Evolutionary conservation across 2,113 vertebrate species (phyloP).

Genomic region (Gavia stellata): DNA sequence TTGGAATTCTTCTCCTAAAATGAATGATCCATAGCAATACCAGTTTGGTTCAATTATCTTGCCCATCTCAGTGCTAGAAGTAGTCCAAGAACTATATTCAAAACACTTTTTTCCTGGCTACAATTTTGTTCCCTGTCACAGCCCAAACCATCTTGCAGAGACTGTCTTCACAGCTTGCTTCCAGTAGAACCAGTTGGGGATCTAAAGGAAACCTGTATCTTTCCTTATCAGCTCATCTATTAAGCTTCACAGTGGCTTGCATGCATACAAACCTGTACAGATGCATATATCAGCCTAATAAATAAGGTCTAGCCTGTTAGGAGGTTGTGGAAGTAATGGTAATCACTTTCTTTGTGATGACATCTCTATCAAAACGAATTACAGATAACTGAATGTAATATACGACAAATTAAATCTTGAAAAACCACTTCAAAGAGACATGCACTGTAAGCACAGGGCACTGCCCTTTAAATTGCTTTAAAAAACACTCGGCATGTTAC

Average conservation of each 20-base stretch:
- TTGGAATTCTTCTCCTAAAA: not conserved
- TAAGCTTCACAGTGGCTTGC: not conserved
- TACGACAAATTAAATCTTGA: not conserved
- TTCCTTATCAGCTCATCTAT: not conserved
- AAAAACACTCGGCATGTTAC: not conserved
- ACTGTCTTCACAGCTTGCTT: not conserved
- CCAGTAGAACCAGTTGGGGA: not conserved
- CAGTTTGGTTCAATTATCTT: not conserved
- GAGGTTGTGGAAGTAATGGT: not conserved
- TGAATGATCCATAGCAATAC: not conserved
- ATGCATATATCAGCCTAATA: not conserved
- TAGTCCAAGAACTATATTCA: not conserved
- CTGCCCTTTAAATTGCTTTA: not conserved
- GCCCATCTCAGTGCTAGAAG: not conserved
- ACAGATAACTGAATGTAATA: not conserved
- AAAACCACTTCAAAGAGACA: not conserved
- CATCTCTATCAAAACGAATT: not conserved
- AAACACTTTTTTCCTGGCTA: not conserved
- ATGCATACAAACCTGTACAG: not conserved
- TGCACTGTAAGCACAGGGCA: not conserved
- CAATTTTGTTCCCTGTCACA: not conserved
- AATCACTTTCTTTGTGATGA: not conserved
- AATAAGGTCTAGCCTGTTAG: not conserved
- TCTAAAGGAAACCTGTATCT: not conserved
- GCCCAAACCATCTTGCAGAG: not conserved